These are phyloP conservation scores for Brachystomella parvula DNA, from an alignment of 1,140 invertebrate genomes.

Conservation along the genomic window DNA sequence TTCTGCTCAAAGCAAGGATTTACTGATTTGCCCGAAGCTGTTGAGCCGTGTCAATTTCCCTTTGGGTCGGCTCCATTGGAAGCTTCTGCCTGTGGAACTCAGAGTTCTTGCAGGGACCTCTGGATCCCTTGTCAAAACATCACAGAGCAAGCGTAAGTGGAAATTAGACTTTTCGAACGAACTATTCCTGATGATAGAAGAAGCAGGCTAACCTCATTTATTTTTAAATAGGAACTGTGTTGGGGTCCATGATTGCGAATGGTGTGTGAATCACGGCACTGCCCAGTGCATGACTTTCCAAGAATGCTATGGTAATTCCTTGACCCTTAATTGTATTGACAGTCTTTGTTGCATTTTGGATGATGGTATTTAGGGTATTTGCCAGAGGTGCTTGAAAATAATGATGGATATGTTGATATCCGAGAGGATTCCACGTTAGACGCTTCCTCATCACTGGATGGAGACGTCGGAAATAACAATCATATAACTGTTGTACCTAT, in stretches of 20 bases:
- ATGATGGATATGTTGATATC: background rate
- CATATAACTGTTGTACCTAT: slow-evolving; percentile 51
- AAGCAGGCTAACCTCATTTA: too few species aligned
- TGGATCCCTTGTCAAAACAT: background rate
- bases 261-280: slow-evolving; percentile 58
- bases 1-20: slow-evolving; percentile 47
- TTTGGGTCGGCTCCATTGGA: slow-evolving; percentile 26
- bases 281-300: slow-evolving; percentile 21
- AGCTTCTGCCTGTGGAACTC: background rate
- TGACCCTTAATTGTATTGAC: slow-evolving; percentile 2
- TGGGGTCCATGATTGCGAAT: slow-evolving; percentile 62
- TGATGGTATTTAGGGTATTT: slow-evolving; percentile 40
- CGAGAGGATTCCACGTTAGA: background rate
- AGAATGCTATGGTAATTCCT: slow-evolving; percentile 29
- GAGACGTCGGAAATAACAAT: background rate
- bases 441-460: background rate
- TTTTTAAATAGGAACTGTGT: background rate
- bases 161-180: too few species aligned
- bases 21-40: slow-evolving; percentile 16
- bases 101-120: background rate
- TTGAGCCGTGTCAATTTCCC: slow-evolving; percentile 25
- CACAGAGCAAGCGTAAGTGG: too few species aligned
- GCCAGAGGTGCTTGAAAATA: slow-evolving; percentile 40
- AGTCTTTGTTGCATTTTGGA: background rate
- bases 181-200: too few species aligned